Base-by-base conservation (phyloP, 2,888 invertebrate genomes). In the Andrena fulva region DNA sequence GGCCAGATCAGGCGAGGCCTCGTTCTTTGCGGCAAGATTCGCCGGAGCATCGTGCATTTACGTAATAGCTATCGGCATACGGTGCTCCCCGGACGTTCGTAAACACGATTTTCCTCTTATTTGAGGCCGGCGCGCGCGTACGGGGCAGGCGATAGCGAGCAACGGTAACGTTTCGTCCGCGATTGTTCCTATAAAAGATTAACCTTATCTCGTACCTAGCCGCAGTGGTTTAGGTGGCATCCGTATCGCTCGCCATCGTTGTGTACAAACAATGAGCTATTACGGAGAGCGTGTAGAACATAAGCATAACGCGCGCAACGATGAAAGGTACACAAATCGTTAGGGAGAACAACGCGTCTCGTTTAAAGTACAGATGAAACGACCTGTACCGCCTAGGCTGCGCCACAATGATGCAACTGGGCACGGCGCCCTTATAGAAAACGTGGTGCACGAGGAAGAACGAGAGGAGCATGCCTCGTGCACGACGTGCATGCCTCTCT, bases 351-450 rank as follows among this genome's bases (percentile, higher is more conserved):
- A 74, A 81, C 71, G 72, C 80, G 72, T 84, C 73, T 70, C 83
- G 73, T 71, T 82, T 84, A 76, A 72, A 82, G 69, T 66, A 72
- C 74, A 56, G 87, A 81, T 82, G 87, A 87, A 87, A 85, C 87
- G 75, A 73, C 73, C 85, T 85, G 84, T 87, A 87, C 75, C 76
- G 85, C 72, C 79, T 79, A 68, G 79, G 74, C 62, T 73, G 67
- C 64, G 69, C 77, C 64, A 71, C 80, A 79, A 77, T 87, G 87
- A 87, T 87, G 87, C 88, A 87, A 87, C 87, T 66, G 84, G 84
- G 86, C 75, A 87, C 85, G 85, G 86, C 86, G 84, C 87, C 87
- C 87, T 87, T 87, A 87, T 79, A 79, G 87, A 87, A 87, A 87
- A 87, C 87, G 88, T 85, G 85, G 82, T 76, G 82, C 88, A 87